Base-by-base conservation (phyloP, 2,113 vertebrate species). In the Indicator indicator region DNA sequence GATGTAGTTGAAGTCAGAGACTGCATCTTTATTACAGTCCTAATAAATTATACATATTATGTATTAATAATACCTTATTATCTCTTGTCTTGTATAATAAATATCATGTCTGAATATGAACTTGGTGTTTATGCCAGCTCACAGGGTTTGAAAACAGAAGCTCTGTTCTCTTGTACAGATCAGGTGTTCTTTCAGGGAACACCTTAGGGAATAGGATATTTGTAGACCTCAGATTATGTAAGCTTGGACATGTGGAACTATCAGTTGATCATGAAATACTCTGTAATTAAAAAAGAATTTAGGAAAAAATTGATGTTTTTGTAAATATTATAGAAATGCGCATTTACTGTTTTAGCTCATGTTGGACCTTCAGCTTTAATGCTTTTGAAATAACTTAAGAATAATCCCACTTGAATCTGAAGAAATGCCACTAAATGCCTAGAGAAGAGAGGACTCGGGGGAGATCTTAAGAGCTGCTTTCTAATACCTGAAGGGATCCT, bases 21-120 rank as follows among this genome's bases (percentile, higher is more conserved):
- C 83, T 88, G n/a, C 30, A 64, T 93, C 89, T 93, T 96, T 76
- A 55, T 88, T 94, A 69, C 62, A 44, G 60, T 90, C 42, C 18
- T 86, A 88, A 93, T 64, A 71, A 72, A 95, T 83, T 62, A 72
- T 86, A 69, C 60, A 78, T 89, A 80, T 93, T 94, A 83, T 54
- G 8, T 86, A 88, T 95, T 95, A 94, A 95, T 91, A 88, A 83
- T 54, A 86, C 33, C 65, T 81, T 88, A 83, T 91, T 94, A 94
- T 87, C 62, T 80, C 82, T 91, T 95, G 69, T 94, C 85, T 91
- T 73, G 33, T 91, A 78, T 93, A 93, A 96, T 84, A 93, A 95
- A 95, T 88, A 75, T 3, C 77, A 24, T 0, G 0, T 40, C 58
- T 93, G 87, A 91, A 83, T 95, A 83, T 80, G 88, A 89, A 92